Evolutionary conservation across 2,113 vertebrate species (phyloP), one percentile per base, ranked within the genome.

Genomic region (Eleginops maclovinus): DNA sequence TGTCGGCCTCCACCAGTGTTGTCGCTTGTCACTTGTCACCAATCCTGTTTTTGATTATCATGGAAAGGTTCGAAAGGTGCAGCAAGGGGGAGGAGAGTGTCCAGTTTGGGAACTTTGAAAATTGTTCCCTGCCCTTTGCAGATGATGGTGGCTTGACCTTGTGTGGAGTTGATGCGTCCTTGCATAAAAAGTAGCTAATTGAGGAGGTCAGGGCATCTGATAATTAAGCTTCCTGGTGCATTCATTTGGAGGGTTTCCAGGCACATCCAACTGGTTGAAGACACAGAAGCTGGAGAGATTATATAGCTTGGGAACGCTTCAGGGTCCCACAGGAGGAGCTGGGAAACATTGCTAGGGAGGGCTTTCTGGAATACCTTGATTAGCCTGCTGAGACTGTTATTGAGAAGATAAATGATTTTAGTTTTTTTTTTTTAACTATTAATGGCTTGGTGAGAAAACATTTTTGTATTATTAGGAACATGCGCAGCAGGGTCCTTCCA

Each of bases 121-220:
- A 12, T 54, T n/a, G 51, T 14, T 50, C 28, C 50, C n/a, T 61
- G n/a, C 15, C 24, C n/a, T 60, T 50, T 63, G 59, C 49, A 54
- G 59, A 63, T 63, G 31, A 53, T 54, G 58, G 15, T 59, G 54
- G 24, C 43, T 11, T 36, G 24, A 65, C 44, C 46, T 36, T 51
- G 47, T 36, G 8, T 11, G n/a, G 47, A 36, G 63, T 17, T 1
- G 2, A 13, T 10, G 28, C 28, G 13, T 4, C 8, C 19, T 66
- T 9, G 13, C 47, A n/a, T 66, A 13, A 40, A 21, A n/a, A 31
- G 62, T 8, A 50, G 26, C 5, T 28, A 50, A 11, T 65, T 50
- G 9, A 50, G 46, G 63, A n/a, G 19, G 31, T 67, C 12, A 3
- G 14, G 31, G 12, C 64, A 67, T 21, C 19, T 36, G 11, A 64